Percentiles rank a stretch among this genome's conserved stretches.
Evolutionary conservation across 2,888 invertebrate species (phyloP).

Genomic region (Exephanes ischioxanthus): DNA sequence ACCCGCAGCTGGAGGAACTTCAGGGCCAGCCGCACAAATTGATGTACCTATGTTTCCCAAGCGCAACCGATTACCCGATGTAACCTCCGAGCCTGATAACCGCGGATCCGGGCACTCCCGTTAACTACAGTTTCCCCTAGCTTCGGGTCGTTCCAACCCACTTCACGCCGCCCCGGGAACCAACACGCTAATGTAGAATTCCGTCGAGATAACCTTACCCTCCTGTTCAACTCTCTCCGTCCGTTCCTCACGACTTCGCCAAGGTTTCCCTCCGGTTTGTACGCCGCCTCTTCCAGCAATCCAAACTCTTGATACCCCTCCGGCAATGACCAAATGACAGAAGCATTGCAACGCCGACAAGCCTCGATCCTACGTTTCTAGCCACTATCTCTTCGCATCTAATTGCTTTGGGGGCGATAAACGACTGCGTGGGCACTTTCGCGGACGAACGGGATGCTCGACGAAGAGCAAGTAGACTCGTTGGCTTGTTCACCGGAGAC

Average conservation of each 20-base stretch:
- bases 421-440: constrained; percentile 1
- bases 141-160: constrained; percentile 26
- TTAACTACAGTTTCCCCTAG: constrained; percentile 50
- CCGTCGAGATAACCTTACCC: constrained; percentile 43
- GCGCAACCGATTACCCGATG: constrained; percentile 54
- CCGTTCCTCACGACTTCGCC: constrained; percentile 22
- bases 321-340: constrained; percentile 37
- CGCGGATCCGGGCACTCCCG: constrained; percentile 49
- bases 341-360: constrained; percentile 28
- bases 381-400: constrained; percentile 26
- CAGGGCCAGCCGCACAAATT: constrained; percentile 49
- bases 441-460: too few species aligned
- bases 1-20: background rate
- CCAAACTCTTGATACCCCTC: constrained; percentile 4
- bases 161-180: background rate
- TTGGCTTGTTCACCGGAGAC: background rate
- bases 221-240: constrained; percentile 9
- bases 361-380: background rate
- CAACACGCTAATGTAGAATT: constrained; percentile 51
- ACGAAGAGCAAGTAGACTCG: background rate
- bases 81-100: constrained; percentile 56
- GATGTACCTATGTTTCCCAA: constrained; percentile 54
- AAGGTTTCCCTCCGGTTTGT: background rate
- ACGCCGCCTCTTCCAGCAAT: background rate
- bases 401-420: constrained; percentile 40